These are phyloP conservation scores for Exocentrus adspersus DNA, from an alignment of 2,888 invertebrate genomes.

Conservation along the genomic window DNA sequence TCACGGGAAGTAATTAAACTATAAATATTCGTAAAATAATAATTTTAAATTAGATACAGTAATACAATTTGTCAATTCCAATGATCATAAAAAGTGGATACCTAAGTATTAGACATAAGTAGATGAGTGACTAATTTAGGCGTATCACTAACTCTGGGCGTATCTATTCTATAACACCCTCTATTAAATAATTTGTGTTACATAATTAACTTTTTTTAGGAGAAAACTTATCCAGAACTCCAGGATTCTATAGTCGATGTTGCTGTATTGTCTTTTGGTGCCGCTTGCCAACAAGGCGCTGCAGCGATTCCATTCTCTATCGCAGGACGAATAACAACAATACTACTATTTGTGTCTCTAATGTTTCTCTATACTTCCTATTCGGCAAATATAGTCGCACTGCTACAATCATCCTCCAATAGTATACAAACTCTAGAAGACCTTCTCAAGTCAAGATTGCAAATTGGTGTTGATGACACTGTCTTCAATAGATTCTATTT, in stretches of 20 bases:
- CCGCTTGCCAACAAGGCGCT: slow-evolving; percentile 71
- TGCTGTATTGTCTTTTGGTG: slow-evolving; percentile 67
- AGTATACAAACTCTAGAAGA: slow-evolving; percentile 73
- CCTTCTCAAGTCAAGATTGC: slow-evolving; percentile 72
- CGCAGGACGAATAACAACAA: slow-evolving; percentile 69
- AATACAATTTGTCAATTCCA: too few species aligned
- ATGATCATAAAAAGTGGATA: too few species aligned
- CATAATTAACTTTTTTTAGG: slow-evolving; percentile 18
- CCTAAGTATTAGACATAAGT: too few species aligned
- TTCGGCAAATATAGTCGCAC: slow-evolving; percentile 79
- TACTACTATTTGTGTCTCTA: slow-evolving; percentile 71
- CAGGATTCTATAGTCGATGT: slow-evolving; percentile 65
- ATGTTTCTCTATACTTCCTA: slow-evolving; percentile 81
- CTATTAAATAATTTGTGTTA: too few species aligned
- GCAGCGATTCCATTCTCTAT: slow-evolving; percentile 64
- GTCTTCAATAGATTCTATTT: slow-evolving; percentile 77
- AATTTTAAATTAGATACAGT: too few species aligned
- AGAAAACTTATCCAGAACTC: slow-evolving; percentile 34
- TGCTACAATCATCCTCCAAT: slow-evolving; percentile 77
- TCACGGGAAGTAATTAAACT: too few species aligned
- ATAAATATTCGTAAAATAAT: too few species aligned
- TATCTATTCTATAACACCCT: too few species aligned
- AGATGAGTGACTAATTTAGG: too few species aligned
- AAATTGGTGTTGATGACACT: slow-evolving; percentile 75
- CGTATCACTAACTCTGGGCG: too few species aligned